Base-by-base conservation (phyloP, 2,113 vertebrate species). In the Trematomus loennbergii region DNA sequence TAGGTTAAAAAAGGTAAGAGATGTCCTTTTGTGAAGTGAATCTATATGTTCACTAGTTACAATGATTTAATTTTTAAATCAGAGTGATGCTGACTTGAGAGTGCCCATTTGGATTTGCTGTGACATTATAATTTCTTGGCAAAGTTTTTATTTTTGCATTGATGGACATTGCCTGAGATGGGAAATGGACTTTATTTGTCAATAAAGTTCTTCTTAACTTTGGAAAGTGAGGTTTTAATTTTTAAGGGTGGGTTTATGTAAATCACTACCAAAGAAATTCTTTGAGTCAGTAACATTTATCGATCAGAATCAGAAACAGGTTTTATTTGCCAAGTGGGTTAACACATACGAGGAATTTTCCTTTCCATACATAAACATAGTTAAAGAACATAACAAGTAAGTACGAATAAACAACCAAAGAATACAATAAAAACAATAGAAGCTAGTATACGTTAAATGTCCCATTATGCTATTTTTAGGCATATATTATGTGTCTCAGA, bases 1-100 rank as follows among this genome's bases (percentile, higher is more conserved):
- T 43, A 66, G 53, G 61, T 75, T 82, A n/a, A 61, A 66, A 80
- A 69, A 63, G 40, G 57, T 50, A 36, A 22, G 10, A 62, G 43
- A 67, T 62, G 53, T 49, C 71, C 43, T 12, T 29, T 11, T 25
- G 46, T 63, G 55, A 62, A 65, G n/a, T 25, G 55, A 68, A 61
- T 62, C 9, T 52, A 25, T 70, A 29, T 62, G 17, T 4, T 16
- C 43, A 1, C 43, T 62, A 17, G 16, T 59, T 18, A 33, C 40
- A 33, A 48, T 36, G 57, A 76, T 36, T 2, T 59, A n/a, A 13
- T 50, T 16, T n/a, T 15, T 25, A 68, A 57, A 83, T 59, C 73
- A 46, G 60, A 63, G 43, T 0, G 18, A 67, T 29, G 16, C 50
- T 49, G 15, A 50, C 5, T 45, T 36, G 22, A 46, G 55, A 20